Conservation (phyloP, 2,888 invertebrate species). For the Cetonia aurata region DNA sequence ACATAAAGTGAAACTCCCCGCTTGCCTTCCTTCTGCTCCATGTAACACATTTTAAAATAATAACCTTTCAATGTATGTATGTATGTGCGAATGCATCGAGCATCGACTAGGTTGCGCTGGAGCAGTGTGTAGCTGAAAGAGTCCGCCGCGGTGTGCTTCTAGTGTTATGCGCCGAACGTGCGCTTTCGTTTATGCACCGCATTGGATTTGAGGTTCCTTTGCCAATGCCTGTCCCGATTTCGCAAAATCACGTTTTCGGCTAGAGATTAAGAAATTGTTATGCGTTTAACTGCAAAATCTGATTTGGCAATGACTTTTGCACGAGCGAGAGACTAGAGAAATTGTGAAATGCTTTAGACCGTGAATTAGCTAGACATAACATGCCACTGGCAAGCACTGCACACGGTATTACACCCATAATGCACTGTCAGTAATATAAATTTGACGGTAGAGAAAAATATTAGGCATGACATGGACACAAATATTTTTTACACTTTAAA, state of each 20-base stretch:
- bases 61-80: constrained; percentile 35
- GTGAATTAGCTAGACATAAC: constrained; percentile 5
- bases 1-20: constrained; percentile 45
- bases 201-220: background rate
- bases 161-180: too few relatives aligned
- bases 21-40: constrained; percentile 22
- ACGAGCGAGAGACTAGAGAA: background rate
- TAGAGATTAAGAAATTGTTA: background rate
- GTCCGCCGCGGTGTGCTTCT: too few relatives aligned
- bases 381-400: background rate
- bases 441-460: too few relatives aligned
- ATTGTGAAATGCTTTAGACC: constrained; percentile 4
- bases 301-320: constrained; percentile 3
- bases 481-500: too few relatives aligned
- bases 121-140: too few relatives aligned
- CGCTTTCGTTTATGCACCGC: background rate
- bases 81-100: background rate
- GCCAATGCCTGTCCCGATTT: constrained; percentile 9
- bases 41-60: constrained; percentile 40
- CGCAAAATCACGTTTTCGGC: constrained; percentile 7
- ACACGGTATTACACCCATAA: too few relatives aligned
- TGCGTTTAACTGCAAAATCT: background rate
- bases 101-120: background rate
- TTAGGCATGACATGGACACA: too few relatives aligned
- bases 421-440: too few relatives aligned